Conservation (phyloP, 2,888 invertebrate species). For the Entomobrya multifasciata region DNA sequence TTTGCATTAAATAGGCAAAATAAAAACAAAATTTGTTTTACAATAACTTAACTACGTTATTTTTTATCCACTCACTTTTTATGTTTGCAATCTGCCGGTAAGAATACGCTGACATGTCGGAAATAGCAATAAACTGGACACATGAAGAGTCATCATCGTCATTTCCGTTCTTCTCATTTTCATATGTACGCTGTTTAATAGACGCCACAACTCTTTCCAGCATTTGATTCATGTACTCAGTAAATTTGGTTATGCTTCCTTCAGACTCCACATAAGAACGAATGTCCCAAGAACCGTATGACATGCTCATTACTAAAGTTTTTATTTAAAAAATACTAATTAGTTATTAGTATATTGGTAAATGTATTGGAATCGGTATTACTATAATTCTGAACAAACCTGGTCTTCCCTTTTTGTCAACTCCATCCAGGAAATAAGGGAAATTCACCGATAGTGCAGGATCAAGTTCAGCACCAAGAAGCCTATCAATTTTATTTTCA, state of each 20-base stretch:
- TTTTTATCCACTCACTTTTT: constrained; percentile 62
- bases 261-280: constrained; percentile 62
- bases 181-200: constrained; percentile 25
- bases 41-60: no score
- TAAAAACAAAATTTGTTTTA: no score
- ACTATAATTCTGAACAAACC: constrained; percentile 37
- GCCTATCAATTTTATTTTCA: constrained; percentile 63
- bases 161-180: constrained; percentile 3
- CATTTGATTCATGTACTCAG: constrained; percentile 42
- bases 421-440: constrained; percentile 59
- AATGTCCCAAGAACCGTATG: constrained; percentile 63
- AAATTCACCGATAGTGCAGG: constrained; percentile 37
- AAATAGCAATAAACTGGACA: constrained; percentile 38
- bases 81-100: constrained; percentile 68
- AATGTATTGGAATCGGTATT: neutral
- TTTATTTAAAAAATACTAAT: constrained; percentile 1
- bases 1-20: no score
- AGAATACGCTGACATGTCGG: constrained; percentile 63
- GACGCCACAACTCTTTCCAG: constrained; percentile 38
- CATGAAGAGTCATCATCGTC: constrained; percentile 20
- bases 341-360: neutral
- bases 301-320: neutral
- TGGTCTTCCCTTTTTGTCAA: constrained; percentile 66
- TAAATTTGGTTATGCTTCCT: constrained; percentile 20
- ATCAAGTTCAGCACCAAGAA: constrained; percentile 49